Evolutionary conservation across 1,140 invertebrate genomes (phyloP).

Genomic region (Drosophila orosa): DNA sequence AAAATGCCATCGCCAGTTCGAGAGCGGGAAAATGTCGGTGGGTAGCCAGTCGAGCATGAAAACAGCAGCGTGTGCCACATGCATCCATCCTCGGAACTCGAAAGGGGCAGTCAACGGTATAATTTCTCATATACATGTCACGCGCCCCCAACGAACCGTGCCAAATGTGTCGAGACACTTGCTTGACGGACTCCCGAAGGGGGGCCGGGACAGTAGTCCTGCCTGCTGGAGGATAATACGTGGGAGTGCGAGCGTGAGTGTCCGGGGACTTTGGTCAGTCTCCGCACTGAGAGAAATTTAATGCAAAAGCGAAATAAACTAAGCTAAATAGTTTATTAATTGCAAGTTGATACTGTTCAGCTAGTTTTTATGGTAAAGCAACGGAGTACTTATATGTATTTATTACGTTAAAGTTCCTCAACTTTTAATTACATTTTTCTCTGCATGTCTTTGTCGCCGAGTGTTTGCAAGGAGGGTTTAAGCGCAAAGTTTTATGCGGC

Average conservation of each 20-base stretch:
- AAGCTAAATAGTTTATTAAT: neutral
- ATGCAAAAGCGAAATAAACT: neutral
- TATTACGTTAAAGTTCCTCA: no score
- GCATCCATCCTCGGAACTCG: conserved; percentile 59
- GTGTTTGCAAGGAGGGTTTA: conserved; percentile 35
- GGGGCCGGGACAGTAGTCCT: neutral
- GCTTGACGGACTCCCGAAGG: conserved; percentile 18
- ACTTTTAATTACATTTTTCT: neutral
- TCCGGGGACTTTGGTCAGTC: conserved; percentile 33
- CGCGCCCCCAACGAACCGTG: conserved; percentile 76
- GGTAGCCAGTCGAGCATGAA: conserved; percentile 68
- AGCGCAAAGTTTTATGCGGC: conserved; percentile 70
- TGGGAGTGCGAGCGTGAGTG: conserved; percentile 14
- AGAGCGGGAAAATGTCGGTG: conserved; percentile 2
- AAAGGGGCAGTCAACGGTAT: conserved; percentile 79
- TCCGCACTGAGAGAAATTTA: conserved; percentile 8
- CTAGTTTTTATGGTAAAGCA: neutral
- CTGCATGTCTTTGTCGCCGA: neutral
- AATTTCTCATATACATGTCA: conserved; percentile 84
- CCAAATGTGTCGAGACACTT: conserved; percentile 79
- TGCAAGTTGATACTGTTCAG: neutral
- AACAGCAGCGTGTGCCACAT: conserved; percentile 69
- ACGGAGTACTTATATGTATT: neutral
- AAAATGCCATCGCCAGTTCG: conserved; percentile 31
- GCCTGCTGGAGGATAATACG: conserved; percentile 20